Evolutionary conservation across 2,113 vertebrate species (phyloP), one percentile per base, ranked within the genome.

Genomic region (Amazona vittata): DNA sequence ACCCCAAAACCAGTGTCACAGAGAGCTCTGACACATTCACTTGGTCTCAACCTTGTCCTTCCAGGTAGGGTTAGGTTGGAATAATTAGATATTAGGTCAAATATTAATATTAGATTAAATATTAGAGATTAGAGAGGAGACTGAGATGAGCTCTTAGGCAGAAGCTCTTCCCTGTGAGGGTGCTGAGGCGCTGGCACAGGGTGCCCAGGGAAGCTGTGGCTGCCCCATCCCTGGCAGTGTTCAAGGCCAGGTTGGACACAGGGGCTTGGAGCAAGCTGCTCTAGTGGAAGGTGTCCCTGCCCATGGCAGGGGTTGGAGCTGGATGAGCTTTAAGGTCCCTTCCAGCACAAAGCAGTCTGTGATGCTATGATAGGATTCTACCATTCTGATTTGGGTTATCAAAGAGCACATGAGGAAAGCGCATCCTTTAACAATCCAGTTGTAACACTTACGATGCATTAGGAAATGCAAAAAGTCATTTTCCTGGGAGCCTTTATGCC

Each of bases 1-100:
- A 46, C 5, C 37, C 39, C 80, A 35, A 86, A 71, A 21, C 2
- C 63, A 37, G 62, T 6, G 37, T 31, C 83, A 68, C 33, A 26
- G 22, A 71, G 25, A 43, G 47, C 60, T 63, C 69, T 53, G 47
- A 39, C 75, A 47, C 11, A 9, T 3, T 0, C 0, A 0, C 22
- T 46, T 43, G 28, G 4, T 47, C 60, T 57, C 69, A 71, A 2
- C 15, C 14, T 64, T 35, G 28, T 50, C 24, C 31, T 52, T 35
- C n/a, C 37, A 11, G 39, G 57, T 24, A 35, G 57, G 57, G 15
- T n/a, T 59, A 59, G 9, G 20, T 59, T 22, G 57, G 57, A 59
- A n/a, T 59, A 59, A 59, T 22, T 59, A 22, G 33, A 35, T 59
- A 59, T 59, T 5, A 59, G 33, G 57, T 22, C 13, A 59, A 24